Evolutionary conservation across 1,140 invertebrate genomes (phyloP).

Genomic region (Magallana gigas): DNA sequence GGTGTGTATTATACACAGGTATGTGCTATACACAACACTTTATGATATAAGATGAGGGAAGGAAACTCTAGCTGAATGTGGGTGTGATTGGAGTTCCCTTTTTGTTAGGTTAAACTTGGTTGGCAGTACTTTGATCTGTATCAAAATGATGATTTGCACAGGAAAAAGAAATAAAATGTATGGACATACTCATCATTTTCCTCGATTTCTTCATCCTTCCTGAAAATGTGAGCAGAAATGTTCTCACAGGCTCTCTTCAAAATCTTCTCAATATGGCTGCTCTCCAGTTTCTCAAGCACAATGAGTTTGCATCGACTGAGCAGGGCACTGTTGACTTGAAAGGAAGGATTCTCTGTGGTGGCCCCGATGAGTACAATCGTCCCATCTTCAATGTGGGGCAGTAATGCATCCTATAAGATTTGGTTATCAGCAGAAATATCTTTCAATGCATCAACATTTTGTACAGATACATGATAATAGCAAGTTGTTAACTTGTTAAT

Average conservation of each 20-base stretch:
- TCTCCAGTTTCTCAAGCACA: slow-evolving; percentile 86
- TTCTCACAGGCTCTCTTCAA: slow-evolving; percentile 82
- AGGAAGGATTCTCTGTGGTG: slow-evolving; percentile 94
- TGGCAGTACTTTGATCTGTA: too few relatives aligned
- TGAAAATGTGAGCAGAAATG: slow-evolving; percentile 53
- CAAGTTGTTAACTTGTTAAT: too few relatives aligned
- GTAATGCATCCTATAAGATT: slow-evolving; percentile 84
- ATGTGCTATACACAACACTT: too few relatives aligned
- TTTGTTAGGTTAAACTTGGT: too few relatives aligned
- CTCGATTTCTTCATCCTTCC: slow-evolving; percentile 29
- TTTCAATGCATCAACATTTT: neutral
- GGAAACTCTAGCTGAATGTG: too few relatives aligned
- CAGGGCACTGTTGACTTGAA: slow-evolving; percentile 89
- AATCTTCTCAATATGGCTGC: slow-evolving; percentile 83
- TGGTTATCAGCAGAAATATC: neutral
- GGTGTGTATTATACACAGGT: too few relatives aligned
- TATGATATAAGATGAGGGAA: too few relatives aligned
- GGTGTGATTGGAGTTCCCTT: too few relatives aligned
- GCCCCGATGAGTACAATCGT: slow-evolving; percentile 90
- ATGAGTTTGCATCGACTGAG: slow-evolving; percentile 86
- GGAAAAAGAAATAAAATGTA: neutral
- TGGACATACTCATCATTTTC: slow-evolving; percentile 37
- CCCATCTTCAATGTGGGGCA: slow-evolving; percentile 90
- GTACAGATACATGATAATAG: neutral
- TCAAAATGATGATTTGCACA: too few relatives aligned